Evolutionary conservation across 1,140 invertebrate species (phyloP).

Genomic region (Bombus sibiricus): DNA sequence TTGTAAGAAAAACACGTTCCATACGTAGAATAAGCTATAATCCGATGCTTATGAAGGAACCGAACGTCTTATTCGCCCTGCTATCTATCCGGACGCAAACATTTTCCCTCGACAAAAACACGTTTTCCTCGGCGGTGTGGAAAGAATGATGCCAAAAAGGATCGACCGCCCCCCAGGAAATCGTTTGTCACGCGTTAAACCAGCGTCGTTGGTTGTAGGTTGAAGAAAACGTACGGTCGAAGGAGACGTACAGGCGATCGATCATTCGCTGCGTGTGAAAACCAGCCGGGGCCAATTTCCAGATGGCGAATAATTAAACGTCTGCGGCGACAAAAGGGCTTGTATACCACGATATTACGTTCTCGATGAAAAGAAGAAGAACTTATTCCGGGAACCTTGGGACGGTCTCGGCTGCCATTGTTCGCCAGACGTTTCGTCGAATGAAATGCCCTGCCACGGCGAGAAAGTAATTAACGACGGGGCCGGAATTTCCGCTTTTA

Average conservation of each 20-base stretch:
- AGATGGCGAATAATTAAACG: constrained; percentile 28
- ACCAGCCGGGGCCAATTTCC: neutral
- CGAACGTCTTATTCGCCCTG: too few relatives aligned
- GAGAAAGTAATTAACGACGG: constrained; percentile 13
- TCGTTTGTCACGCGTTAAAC: constrained; percentile 1
- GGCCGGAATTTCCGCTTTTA: neutral
- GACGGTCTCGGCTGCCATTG: neutral
- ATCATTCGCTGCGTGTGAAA: neutral
- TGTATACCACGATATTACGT: neutral
- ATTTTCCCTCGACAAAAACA: neutral
- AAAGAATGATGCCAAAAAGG: neutral
- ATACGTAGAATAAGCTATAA: too few relatives aligned
- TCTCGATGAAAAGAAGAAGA: constrained; percentile 4
- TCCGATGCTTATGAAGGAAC: too few relatives aligned
- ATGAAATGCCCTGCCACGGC: neutral
- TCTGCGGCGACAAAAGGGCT: neutral
- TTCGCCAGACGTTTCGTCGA: neutral
- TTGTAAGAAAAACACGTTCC: too few relatives aligned
- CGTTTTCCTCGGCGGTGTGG: neutral
- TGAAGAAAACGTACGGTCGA: neutral
- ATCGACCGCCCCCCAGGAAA: neutral
- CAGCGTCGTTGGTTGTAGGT: neutral
- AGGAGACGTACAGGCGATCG: neutral
- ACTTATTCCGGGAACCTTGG: neutral
- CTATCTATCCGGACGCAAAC: neutral